phyloP scores from a whole-genome alignment of 2,888 invertebrate genomes.

The Fragum whitleyi region DNA sequence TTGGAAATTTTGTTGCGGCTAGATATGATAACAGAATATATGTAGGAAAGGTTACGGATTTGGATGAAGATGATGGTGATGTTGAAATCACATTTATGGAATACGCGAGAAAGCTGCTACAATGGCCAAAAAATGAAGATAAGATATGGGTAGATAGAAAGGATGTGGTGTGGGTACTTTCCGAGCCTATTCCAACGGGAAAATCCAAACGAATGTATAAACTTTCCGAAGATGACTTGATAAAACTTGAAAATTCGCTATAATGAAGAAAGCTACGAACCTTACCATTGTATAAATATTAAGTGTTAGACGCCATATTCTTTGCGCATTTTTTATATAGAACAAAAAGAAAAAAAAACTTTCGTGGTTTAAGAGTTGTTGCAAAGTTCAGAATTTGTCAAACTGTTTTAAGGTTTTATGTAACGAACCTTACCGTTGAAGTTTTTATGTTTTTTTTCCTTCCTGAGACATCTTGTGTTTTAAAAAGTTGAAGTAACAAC shows the following conservation, averaged over 20 bases:
- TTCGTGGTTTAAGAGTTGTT: no score
- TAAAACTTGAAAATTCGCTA: neutral
- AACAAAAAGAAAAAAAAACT: no score
- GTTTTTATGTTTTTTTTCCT: no score
- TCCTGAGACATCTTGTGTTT: no score
- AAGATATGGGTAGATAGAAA: constrained; percentile 29
- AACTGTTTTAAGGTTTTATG: no score
- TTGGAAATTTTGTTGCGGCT: constrained; percentile 15
- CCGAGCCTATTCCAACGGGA: constrained; percentile 1
- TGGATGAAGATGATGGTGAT: constrained; percentile 13
- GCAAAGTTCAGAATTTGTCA: no score
- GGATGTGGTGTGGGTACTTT: constrained; percentile 5
- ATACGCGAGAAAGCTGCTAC: constrained; percentile 13
- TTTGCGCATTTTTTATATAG: no score
- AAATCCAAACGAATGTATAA: constrained; percentile 23
- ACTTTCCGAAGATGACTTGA: neutral
- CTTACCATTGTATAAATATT: no score
- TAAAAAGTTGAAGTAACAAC: no score
- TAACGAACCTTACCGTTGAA: no score
- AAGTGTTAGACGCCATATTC: no score
- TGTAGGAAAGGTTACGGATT: neutral
- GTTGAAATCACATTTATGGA: constrained; percentile 41
- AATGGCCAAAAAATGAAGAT: constrained; percentile 40
- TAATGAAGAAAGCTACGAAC: no score
- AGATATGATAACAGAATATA: constrained; percentile 4